Conservation (phyloP, 1,140 invertebrate species). For the Globodera ellingtonae region DNA sequence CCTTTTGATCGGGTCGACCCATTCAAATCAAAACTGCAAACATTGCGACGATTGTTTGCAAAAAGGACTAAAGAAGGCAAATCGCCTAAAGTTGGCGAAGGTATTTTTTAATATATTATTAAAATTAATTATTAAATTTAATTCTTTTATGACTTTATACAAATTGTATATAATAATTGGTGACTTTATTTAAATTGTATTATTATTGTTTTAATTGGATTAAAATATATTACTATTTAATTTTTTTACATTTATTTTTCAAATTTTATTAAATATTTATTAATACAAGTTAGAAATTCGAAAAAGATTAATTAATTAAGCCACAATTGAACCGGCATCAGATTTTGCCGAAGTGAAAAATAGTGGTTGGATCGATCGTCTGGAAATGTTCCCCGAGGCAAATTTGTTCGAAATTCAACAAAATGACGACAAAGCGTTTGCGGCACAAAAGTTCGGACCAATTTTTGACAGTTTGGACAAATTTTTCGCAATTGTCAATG, state of each 20-base stretch:
- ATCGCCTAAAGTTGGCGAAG: background rate
- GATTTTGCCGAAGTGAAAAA: background rate
- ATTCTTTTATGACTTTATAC: no score
- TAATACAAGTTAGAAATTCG: no score
- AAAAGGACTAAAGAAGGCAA: background rate
- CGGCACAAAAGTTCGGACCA: constrained; percentile 1
- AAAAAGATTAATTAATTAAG: background rate
- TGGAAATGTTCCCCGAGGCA: constrained; percentile 4
- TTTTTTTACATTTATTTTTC: no score
- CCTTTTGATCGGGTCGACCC: constrained; percentile 23
- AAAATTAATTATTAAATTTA: no score
- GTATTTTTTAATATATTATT: background rate
- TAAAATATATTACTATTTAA: no score
- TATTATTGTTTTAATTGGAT: no score
- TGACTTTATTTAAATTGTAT: no score
- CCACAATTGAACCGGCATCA: background rate
- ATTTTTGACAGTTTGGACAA: background rate
- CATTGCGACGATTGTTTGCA: background rate
- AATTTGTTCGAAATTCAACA: background rate
- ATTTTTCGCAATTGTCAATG: background rate
- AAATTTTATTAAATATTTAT: no score
- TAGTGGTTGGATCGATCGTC: background rate
- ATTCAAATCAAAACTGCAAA: constrained; percentile 12
- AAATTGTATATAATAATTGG: no score
- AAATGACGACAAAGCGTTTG: background rate